Base-by-base conservation (phyloP, 2,797 vertebrate genomes). In the Champsocephalus gunnari region DNA sequence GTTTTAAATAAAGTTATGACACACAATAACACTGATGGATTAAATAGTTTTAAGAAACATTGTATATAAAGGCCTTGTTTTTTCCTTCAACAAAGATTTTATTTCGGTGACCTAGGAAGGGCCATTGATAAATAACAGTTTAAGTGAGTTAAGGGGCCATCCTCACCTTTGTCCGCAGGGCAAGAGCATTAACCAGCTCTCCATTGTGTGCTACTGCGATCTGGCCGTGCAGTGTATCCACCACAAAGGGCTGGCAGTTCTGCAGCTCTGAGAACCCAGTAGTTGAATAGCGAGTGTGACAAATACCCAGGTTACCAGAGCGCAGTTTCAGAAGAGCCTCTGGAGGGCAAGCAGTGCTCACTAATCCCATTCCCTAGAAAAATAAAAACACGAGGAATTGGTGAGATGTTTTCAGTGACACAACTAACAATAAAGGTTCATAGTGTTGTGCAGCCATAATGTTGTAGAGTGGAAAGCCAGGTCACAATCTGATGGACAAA, bases 191-290 rank as follows among this genome's bases (percentile, higher is more conserved):
- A 21, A 99, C 95, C 41, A 99, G 88, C 89, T 99, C 98, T 7
- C 98, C 98, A 0, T 99, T 99, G 92, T 99, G 98, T 0, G 98
- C 98, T 49, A 99, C 97, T 0, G 98, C 98, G 0, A 99, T 99
- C 93, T 96, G 96, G 72, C 98, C 98, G 4, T 99, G 98, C 70
- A 99, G 95, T 0, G 97, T 99, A 84, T 99, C 98, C 74, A 99
- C 98, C 7, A 99, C 97, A 81, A 99, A 99, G 3, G 98, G 98
- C 89, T 99, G 98, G 89, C 98, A 99, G 90, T 99, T 99, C 93
- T 98, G 97, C 88, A 99, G 94, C 86, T 98, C 98, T 0, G 97
- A 99, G 71, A 95, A 96, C 57, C 98, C 98, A 0, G 97, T 97
- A 3, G 98, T 99, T 68, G 98, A 98, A 41, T 99, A 99, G 66